Conservation (phyloP, 2,113 vertebrate species). For the Vimba vimba region DNA sequence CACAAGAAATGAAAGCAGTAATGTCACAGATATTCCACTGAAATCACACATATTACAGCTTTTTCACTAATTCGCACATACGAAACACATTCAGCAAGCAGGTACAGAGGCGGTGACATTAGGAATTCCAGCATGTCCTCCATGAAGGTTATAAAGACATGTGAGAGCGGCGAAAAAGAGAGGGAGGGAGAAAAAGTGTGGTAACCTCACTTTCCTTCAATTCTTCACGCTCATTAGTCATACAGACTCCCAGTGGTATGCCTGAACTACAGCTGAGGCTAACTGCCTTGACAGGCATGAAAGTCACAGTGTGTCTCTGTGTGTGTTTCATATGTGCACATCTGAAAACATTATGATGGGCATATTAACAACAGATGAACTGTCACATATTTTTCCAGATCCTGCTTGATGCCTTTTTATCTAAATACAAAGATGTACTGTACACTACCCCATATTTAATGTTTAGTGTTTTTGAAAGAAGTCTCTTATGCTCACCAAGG, state of each 20-base stretch:
- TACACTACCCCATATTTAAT: no score
- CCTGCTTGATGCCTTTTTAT: background rate
- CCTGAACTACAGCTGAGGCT: conserved; percentile 35
- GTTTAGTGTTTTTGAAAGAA: no score
- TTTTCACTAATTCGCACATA: background rate
- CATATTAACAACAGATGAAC: background rate
- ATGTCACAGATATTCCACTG: background rate
- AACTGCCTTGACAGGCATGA: conserved; percentile 25
- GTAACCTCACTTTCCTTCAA: background rate
- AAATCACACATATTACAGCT: background rate
- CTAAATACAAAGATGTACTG: background rate
- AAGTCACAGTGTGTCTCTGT: conserved; percentile 29
- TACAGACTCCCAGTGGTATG: conserved; percentile 36
- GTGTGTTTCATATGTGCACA: conserved; percentile 9
- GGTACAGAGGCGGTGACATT: conserved; percentile 13
- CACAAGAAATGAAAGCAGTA: conserved; percentile 10
- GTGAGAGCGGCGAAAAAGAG: background rate
- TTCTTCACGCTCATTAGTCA: conserved; percentile 43
- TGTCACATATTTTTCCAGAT: background rate
- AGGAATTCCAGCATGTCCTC: conserved; percentile 42
- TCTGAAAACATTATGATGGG: conserved; percentile 16
- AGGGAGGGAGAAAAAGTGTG: background rate
- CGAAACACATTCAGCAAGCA: background rate
- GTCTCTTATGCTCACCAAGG: background rate
- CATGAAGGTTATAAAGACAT: conserved; percentile 45